These are phyloP conservation scores for Eretmochelys imbricata DNA, from an alignment of 2,113 vertebrate species.

Conservation along the genomic window DNA sequence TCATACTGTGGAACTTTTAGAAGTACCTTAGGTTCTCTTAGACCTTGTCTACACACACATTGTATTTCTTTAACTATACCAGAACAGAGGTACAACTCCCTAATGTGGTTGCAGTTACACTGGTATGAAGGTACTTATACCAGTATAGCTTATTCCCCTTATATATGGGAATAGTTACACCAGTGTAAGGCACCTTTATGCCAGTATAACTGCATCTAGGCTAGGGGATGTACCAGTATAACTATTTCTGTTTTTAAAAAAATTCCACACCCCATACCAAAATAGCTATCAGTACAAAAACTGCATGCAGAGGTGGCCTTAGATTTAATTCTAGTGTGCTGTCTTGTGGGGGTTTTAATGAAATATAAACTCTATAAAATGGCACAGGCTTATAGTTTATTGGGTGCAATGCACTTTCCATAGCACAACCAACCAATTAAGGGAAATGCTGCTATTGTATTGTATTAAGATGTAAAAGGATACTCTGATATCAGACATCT, in stretches of 20 bases:
- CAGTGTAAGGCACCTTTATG: neutral
- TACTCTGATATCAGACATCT: too few relatives aligned
- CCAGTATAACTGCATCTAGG: accelerated
- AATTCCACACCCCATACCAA: neutral
- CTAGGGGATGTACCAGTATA: neutral
- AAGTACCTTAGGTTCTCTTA: neutral
- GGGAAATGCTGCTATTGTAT: too few relatives aligned
- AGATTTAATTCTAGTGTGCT: constrained; percentile 48
- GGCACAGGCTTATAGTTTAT: constrained; percentile 15
- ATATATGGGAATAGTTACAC: neutral
- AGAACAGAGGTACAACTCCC: neutral
- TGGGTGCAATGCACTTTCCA: neutral
- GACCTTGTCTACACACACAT: neutral
- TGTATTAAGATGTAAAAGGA: too few relatives aligned
- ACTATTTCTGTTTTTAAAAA: neutral
- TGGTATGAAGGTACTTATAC: neutral
- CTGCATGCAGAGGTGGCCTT: constrained; percentile 20
- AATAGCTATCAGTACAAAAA: constrained; percentile 15
- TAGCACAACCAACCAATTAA: too few relatives aligned
- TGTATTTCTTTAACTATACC: neutral
- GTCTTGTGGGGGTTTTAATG: constrained; percentile 60
- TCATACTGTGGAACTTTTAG: neutral
- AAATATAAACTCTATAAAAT: constrained; percentile 62
- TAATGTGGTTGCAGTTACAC: neutral
- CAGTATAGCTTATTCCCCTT: neutral